phyloP scores from a whole-genome alignment of 2,113 vertebrate species.

The Podocnemis expansa region DNA sequence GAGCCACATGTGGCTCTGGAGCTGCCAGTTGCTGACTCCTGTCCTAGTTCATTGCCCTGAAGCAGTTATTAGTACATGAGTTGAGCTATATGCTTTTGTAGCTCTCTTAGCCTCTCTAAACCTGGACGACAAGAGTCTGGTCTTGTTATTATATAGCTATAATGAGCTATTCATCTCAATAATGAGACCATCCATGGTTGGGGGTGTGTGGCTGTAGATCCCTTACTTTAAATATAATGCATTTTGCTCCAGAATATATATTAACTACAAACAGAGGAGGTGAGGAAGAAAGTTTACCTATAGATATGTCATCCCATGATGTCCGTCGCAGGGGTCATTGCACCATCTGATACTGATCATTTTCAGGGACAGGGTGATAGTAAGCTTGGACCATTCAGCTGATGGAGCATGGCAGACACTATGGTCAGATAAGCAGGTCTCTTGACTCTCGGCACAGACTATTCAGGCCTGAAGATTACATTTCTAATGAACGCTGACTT shows the following conservation, averaged over 20 bases:
- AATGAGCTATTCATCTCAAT: not conserved
- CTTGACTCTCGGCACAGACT: too few relatives aligned
- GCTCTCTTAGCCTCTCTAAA: not conserved
- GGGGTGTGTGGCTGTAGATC: not conserved
- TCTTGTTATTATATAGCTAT: not conserved
- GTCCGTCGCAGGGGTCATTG: not conserved
- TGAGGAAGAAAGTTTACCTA: not conserved
- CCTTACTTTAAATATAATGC: not conserved
- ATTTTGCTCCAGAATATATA: not conserved
- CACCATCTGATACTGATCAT: not conserved
- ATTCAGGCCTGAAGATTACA: not conserved
- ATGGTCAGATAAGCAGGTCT: not conserved
- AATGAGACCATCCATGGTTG: not conserved
- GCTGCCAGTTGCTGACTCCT: too few relatives aligned
- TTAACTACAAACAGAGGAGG: not conserved
- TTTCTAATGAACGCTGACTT: not conserved
- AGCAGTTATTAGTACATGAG: not conserved
- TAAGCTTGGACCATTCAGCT: too few relatives aligned
- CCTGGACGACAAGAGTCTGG: not conserved
- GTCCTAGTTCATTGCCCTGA: not conserved
- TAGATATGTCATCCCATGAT: not conserved
- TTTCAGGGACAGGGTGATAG: not conserved
- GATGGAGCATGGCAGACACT: not conserved
- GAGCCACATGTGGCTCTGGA: too few relatives aligned
- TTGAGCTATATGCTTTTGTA: not conserved